Percentiles rank a stretch among this genome's conserved stretches.
Conservation (phyloP, 1,140 invertebrate species). For the Leptinotarsa undecemlineata region DNA sequence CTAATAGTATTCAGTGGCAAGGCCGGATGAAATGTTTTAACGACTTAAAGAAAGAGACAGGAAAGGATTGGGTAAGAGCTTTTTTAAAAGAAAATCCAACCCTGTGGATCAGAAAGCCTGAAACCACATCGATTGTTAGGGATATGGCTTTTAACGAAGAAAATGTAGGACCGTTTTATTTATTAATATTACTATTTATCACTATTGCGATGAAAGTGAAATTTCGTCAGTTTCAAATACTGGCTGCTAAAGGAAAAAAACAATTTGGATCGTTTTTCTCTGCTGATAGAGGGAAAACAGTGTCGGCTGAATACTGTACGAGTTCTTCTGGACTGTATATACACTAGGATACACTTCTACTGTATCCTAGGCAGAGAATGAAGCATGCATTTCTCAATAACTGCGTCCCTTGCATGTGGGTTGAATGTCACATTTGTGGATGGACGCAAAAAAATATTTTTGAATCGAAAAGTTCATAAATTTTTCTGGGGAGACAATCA, state of each 20-base stretch:
- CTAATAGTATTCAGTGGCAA: no score
- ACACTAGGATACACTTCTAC: slow-evolving; percentile 47
- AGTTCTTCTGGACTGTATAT: slow-evolving; percentile 37
- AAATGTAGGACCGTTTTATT: slow-evolving; percentile 38
- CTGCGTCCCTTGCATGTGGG: slow-evolving; percentile 38
- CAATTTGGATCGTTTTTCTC: slow-evolving; percentile 27
- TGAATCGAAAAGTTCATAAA: slow-evolving; percentile 47
- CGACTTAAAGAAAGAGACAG: no score
- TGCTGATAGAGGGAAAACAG: slow-evolving; percentile 27
- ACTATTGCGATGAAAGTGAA: slow-evolving; percentile 27
- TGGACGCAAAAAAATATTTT: slow-evolving; percentile 49
- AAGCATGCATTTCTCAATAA: slow-evolving; percentile 34
- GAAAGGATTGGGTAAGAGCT: slow-evolving; percentile 23
- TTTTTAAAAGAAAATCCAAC: slow-evolving; percentile 50
- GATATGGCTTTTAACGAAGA: slow-evolving; percentile 45
- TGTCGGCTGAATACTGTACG: slow-evolving; percentile 28
- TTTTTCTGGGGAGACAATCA: slow-evolving; percentile 22
- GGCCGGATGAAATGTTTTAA: no score
- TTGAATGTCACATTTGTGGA: slow-evolving; percentile 37
- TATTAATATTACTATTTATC: no score
- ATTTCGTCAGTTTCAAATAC: slow-evolving; percentile 17
- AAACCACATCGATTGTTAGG: slow-evolving; percentile 46
- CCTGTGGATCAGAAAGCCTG: slow-evolving; percentile 44
- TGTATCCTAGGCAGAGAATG: slow-evolving; percentile 41
- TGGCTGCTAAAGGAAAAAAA: slow-evolving; percentile 19